phyloP scores from a whole-genome alignment of 2,113 vertebrate species.

The Ptilorrhoa leucosticta region DNA sequence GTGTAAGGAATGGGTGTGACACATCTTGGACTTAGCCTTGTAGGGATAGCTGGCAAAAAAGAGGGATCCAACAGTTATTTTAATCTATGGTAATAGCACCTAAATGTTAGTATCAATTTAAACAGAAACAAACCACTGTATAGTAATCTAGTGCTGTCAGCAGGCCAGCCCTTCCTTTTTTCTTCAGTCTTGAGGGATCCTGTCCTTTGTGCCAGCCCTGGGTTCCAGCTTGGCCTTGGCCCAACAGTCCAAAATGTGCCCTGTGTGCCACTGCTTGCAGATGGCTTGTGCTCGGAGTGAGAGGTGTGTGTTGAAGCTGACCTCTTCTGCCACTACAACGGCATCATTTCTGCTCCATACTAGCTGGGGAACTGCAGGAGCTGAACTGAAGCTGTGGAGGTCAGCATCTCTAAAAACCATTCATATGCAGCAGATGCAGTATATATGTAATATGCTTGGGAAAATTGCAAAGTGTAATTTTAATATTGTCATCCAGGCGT shows the following conservation, averaged over 20 bases:
- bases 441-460: not conserved
- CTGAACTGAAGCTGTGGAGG: not conserved
- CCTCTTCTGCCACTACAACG: not conserved
- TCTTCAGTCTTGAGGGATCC: not conserved
- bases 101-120: not conserved
- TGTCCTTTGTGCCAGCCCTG: not conserved
- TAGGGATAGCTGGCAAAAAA: not conserved
- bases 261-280: not conserved
- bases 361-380: not conserved
- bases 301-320: not conserved
- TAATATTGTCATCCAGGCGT: not conserved
- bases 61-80: not conserved
- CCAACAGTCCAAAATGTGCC: not conserved
- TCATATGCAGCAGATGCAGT: fast-evolving
- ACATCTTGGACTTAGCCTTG: not conserved
- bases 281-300: not conserved
- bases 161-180: not conserved
- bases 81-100: not conserved
- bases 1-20: not conserved
- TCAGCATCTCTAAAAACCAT: not conserved
- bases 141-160: not conserved
- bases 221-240: not conserved
- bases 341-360: not conserved
- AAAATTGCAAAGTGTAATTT: not conserved
- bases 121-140: not conserved